Conservation (phyloP, 2,113 vertebrate genomes). For the Prochilodus magdalenae region DNA sequence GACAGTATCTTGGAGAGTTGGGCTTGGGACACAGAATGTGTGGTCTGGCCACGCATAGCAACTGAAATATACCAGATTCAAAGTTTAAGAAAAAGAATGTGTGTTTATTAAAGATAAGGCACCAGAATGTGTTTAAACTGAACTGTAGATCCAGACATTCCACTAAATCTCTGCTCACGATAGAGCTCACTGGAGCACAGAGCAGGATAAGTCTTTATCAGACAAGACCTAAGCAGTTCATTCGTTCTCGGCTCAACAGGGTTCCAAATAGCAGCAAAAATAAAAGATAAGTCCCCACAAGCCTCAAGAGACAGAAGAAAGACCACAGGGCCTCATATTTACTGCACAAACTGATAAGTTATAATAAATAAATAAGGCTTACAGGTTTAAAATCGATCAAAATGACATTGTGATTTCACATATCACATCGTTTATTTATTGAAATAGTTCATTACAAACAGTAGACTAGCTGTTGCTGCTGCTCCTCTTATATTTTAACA, state of each 20-base stretch:
- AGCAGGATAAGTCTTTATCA: conserved; percentile 44
- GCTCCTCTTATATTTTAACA: too few species aligned
- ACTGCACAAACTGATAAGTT: not conserved
- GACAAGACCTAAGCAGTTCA: conserved; percentile 18
- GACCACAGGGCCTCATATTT: not conserved
- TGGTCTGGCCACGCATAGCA: conserved; percentile 56
- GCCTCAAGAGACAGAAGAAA: not conserved
- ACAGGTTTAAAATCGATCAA: not conserved
- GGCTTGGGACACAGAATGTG: conserved; percentile 58
- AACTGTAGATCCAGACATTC: conserved; percentile 67
- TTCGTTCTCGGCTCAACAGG: conserved; percentile 28
- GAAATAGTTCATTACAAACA: too few species aligned
- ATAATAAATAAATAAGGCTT: not conserved
- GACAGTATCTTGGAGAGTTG: conserved; percentile 39
- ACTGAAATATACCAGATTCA: conserved; percentile 64
- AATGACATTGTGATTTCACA: not conserved
- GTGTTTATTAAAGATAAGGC: conserved; percentile 70
- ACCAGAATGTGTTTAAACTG: conserved; percentile 64
- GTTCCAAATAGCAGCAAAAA: conserved; percentile 31
- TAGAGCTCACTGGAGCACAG: conserved; percentile 48
- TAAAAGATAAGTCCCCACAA: conserved; percentile 17
- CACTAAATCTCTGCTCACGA: conserved; percentile 62
- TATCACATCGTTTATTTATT: too few species aligned
- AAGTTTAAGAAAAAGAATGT: conserved; percentile 41
- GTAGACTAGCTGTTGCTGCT: too few species aligned